Evolutionary conservation across 1,140 invertebrate species (phyloP).

Genomic region (Aricia agestis): DNA sequence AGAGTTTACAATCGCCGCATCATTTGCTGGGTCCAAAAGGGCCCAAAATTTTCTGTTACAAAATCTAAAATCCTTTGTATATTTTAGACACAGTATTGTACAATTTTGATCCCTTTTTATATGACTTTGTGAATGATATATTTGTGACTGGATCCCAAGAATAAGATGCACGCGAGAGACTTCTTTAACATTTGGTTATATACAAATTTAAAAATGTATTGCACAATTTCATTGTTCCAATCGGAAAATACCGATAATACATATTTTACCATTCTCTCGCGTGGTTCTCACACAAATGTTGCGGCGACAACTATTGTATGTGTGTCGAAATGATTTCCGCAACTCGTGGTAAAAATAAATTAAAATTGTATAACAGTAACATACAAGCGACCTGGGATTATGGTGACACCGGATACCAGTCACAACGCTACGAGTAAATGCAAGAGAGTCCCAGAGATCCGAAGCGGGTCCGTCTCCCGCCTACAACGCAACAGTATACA

Average conservation of each 20-base stretch:
- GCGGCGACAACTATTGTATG: not conserved
- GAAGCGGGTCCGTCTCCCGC: not conserved
- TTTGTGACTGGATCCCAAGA: slow-evolving; percentile 7
- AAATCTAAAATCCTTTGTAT: not conserved
- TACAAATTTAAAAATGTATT: slow-evolving; percentile 3
- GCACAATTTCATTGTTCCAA: not conserved
- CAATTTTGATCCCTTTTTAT: slow-evolving; percentile 1
- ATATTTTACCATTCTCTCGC: not conserved
- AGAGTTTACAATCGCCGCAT: too few species aligned
- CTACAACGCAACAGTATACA: slow-evolving; percentile 11
- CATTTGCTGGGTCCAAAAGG: not conserved
- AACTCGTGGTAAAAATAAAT: not conserved
- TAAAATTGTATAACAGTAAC: not conserved
- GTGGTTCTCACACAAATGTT: not conserved
- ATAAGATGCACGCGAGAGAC: not conserved
- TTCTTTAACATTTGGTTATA: not conserved
- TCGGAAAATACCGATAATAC: not conserved
- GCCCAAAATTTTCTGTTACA: not conserved
- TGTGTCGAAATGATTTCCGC: not conserved
- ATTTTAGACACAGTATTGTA: not conserved
- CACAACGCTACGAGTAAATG: slow-evolving; percentile 11
- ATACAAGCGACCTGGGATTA: not conserved
- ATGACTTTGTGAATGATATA: not conserved
- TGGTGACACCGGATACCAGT: not conserved
- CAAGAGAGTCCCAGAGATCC: not conserved